A percentile compares a stretch with the other conserved stretches of the same genome.
Evolutionary conservation across 2,797 vertebrate genomes (phyloP).

Genomic region (Crotalus adamanteus): DNA sequence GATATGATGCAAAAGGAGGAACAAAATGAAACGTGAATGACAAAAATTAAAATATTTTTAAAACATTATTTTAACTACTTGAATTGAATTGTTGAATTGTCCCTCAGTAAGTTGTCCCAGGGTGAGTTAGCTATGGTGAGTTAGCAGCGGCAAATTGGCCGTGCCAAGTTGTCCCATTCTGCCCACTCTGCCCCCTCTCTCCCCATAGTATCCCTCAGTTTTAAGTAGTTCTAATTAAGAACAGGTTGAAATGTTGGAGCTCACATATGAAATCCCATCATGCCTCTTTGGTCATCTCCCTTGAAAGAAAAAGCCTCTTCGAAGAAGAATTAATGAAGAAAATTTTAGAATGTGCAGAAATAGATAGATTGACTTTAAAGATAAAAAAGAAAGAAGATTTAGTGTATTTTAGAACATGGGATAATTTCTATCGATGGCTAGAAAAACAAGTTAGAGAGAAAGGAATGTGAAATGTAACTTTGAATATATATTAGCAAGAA

Average conservation of each 20-base stretch:
- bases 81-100: neutral
- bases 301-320: constrained; percentile 71
- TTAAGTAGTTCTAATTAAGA: neutral
- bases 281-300: constrained; percentile 54
- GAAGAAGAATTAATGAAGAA: no score
- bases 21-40: neutral
- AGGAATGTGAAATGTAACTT: no score
- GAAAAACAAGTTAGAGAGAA: no score
- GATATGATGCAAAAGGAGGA: neutral
- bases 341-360: no score
- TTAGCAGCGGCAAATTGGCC: neutral
- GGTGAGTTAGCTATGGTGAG: neutral
- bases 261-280: constrained; percentile 46
- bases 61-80: neutral
- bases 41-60: neutral
- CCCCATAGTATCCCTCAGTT: neutral
- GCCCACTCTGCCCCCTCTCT: accelerated
- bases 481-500: no score
- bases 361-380: no score
- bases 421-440: no score
- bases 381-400: no score
- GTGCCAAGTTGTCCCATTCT: neutral
- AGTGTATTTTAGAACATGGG: no score
- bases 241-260: neutral
- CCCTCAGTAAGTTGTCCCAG: neutral